Evolutionary conservation across 2,113 vertebrate species (phyloP).

Genomic region (Eublepharis macularius): DNA sequence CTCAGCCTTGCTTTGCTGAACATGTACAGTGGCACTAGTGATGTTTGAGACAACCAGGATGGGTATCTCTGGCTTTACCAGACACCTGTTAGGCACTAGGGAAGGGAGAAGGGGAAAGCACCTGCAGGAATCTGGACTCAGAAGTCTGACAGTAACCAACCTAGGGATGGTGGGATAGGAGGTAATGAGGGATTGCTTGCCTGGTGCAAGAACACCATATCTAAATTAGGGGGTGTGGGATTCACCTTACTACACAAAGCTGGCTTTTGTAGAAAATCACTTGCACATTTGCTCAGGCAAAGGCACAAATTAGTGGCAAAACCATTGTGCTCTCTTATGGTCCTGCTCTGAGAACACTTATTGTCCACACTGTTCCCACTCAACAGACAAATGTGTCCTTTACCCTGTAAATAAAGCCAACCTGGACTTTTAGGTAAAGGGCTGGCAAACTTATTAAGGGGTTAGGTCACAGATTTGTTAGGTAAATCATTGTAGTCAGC

Average conservation of each 20-base stretch:
- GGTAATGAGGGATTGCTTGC: not conserved
- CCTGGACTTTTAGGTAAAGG: not conserved
- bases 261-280: not conserved
- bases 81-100: not conserved
- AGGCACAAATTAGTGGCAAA: not conserved
- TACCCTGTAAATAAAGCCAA: not conserved
- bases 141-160: not conserved
- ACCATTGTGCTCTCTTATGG: not conserved
- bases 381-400: not conserved
- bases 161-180: not conserved
- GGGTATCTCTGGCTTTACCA: not conserved
- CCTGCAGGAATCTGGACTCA: not conserved
- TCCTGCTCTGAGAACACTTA: not conserved
- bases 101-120: not conserved
- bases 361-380: not conserved
- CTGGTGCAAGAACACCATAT: not conserved
- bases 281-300: not conserved
- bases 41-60: not conserved
- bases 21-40: too few relatives aligned
- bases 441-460: not conserved
- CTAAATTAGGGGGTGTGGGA: not conserved
- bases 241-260: not conserved
- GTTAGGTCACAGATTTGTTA: not conserved
- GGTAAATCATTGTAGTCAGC: not conserved
- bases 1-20: too few relatives aligned